phyloP scores from a whole-genome alignment of 2,888 invertebrate genomes.

The Artemia sinica region DNA sequence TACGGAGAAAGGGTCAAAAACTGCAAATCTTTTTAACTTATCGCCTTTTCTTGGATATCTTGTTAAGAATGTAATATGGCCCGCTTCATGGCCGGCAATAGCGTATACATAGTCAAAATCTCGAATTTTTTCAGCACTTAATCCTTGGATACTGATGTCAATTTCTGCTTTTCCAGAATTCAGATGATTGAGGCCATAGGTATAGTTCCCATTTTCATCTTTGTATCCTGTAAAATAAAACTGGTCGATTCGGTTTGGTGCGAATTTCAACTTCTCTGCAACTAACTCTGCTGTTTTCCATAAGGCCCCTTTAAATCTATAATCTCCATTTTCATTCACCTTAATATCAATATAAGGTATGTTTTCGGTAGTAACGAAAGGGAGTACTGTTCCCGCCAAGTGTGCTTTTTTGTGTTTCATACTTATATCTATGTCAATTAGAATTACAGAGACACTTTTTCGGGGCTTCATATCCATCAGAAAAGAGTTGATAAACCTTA shows the following conservation, averaged over 20 bases:
- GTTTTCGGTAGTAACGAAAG: no score
- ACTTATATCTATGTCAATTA: no score
- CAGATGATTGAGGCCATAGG: not conserved
- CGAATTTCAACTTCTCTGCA: not conserved
- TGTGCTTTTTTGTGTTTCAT: no score
- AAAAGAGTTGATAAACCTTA: no score
- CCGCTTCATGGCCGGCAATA: not conserved
- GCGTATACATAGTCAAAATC: not conserved
- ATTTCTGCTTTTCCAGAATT: slow-evolving; percentile 1
- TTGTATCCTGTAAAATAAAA: not conserved
- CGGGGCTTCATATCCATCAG: no score
- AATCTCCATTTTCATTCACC: not conserved
- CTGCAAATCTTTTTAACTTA: not conserved
- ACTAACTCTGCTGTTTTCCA: not conserved
- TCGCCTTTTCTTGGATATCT: not conserved
- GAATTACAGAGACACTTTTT: no score
- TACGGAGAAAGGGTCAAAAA: not conserved
- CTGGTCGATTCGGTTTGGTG: not conserved
- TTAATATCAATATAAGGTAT: not conserved
- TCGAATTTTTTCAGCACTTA: not conserved
- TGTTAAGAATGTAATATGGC: not conserved
- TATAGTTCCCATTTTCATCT: not conserved
- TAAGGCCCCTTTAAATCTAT: not conserved
- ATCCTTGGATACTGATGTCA: not conserved
- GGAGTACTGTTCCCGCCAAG: no score